Percentiles rank a stretch among this genome's conserved stretches.
Conservation (phyloP, 2,113 vertebrate species). For the Silurus glanis region DNA sequence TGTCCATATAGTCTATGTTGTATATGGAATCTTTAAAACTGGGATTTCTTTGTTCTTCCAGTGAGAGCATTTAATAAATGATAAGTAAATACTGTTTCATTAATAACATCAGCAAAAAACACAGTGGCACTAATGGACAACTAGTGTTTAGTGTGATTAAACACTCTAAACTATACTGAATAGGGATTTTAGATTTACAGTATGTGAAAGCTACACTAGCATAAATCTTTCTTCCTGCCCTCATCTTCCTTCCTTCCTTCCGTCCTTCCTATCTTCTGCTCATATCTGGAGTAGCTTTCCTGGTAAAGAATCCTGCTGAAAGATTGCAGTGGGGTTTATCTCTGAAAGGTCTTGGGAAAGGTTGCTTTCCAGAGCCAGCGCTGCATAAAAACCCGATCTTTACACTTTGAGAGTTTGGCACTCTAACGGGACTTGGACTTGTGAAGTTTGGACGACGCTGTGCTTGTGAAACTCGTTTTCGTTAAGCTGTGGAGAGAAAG, state of each 20-base stretch:
- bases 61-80: neutral
- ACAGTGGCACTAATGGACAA: neutral
- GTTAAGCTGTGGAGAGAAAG: neutral
- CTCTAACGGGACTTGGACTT: neutral
- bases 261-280: conserved; percentile 28
- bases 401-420: neutral
- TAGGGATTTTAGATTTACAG: neutral
- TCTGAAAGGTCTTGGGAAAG: conserved; percentile 25
- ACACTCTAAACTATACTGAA: neutral
- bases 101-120: neutral
- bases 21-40: neutral
- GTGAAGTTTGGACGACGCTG: neutral
- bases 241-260: neutral
- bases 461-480: neutral
- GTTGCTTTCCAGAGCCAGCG: neutral
- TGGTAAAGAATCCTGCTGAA: neutral
- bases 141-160: neutral
- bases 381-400: neutral
- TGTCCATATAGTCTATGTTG: no score
- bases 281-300: conserved; percentile 16
- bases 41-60: neutral
- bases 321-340: neutral
- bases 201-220: neutral
- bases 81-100: neutral
- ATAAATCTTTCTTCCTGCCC: conserved; percentile 12